These are phyloP conservation scores for Drosophila paranaensis DNA, from an alignment of 2,888 invertebrate species.

Conservation along the genomic window DNA sequence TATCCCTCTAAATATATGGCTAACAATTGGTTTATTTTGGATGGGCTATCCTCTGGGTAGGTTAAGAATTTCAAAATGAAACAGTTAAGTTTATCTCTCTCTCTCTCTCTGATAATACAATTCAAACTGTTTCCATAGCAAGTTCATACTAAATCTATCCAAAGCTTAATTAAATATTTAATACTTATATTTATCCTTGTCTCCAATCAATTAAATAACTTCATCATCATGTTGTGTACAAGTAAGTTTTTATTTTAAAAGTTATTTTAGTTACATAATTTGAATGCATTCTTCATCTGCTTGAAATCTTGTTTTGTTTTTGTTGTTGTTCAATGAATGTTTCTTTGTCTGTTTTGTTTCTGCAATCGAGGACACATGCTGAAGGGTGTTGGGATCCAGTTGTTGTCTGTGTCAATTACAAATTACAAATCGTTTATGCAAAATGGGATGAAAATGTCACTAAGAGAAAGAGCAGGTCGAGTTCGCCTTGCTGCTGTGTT, in stretches of 20 bases:
- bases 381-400: constrained; percentile 9
- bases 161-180: not conserved
- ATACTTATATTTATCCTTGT: no score
- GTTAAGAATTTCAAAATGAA: no score
- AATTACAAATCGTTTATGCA: constrained; percentile 42
- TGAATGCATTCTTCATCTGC: constrained; percentile 47
- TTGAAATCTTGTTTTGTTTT: constrained; percentile 20
- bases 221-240: constrained; percentile 47
- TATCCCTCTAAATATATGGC: not conserved
- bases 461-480: constrained; percentile 22
- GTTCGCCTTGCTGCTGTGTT: constrained; percentile 17
- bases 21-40: not conserved
- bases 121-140: not conserved
- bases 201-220: not conserved
- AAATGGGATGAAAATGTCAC: constrained; percentile 68
- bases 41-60: not conserved
- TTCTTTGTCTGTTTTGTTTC: constrained; percentile 8
- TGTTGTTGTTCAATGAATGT: constrained; percentile 3
- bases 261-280: constrained; percentile 65
- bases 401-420: constrained; percentile 32
- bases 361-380: constrained; percentile 35
- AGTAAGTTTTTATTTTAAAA: constrained; percentile 70
- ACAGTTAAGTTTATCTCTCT: no score
- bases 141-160: not conserved
- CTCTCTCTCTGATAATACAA: not conserved